A percentile compares a stretch with the other conserved stretches of the same genome.
Conservation (phyloP, 2,113 vertebrate species). For the Puffinus mauretanicus region DNA sequence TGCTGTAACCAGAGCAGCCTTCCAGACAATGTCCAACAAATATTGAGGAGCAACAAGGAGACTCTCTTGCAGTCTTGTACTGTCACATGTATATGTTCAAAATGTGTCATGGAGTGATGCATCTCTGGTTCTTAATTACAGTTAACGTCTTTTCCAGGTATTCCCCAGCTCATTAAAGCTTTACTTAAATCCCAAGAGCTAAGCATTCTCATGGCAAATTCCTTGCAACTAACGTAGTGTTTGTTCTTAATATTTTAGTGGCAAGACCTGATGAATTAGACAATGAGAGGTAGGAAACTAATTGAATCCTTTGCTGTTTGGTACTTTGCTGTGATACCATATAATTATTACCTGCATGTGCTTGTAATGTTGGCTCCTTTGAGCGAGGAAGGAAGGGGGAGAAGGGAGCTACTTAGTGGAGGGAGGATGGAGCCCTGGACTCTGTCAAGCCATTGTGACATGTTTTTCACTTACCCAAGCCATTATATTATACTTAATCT, state of each 20-base stretch:
- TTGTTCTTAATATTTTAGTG: constrained; percentile 79
- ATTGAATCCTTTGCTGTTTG: constrained; percentile 49
- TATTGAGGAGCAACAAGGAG: neutral
- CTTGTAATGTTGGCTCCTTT: neutral
- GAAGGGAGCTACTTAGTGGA: neutral
- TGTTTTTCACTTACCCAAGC: neutral
- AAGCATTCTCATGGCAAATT: constrained; percentile 58
- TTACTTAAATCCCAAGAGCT: constrained; percentile 58
- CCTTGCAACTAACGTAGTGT: constrained; percentile 71
- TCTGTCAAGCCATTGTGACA: neutral
- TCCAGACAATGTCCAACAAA: neutral
- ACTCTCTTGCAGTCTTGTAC: neutral
- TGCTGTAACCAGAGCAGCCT: neutral
- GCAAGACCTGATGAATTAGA: constrained; percentile 81
- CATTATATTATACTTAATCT: neutral
- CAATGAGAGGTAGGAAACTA: constrained; percentile 88
- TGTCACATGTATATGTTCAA: neutral
- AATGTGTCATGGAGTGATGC: neutral
- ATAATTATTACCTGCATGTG: neutral
- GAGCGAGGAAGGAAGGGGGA: neutral
- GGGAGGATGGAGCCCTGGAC: neutral
- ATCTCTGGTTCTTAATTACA: neutral
- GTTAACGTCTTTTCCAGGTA: constrained; percentile 17
- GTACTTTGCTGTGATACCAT: neutral
- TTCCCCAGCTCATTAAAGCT: constrained; percentile 43